Conservation (phyloP, 2,797 vertebrate genomes). For the Antennarius maculatus region DNA sequence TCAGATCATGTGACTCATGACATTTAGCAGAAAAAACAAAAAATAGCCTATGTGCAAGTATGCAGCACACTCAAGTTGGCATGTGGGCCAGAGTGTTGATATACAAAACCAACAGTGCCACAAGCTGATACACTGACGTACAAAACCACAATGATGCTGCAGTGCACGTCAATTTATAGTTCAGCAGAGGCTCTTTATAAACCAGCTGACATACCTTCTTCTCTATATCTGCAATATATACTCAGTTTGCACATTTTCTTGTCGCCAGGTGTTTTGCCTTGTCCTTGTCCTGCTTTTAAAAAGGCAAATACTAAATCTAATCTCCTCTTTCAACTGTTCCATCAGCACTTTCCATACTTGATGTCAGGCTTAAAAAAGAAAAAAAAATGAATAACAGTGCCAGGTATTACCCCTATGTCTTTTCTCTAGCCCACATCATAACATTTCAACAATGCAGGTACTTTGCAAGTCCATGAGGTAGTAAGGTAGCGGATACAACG, state of each 20-base stretch:
- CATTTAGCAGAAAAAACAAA: conserved; percentile 21
- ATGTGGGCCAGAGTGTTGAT: conserved; percentile 10
- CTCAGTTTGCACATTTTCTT: conserved; percentile 19
- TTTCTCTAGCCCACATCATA: neutral
- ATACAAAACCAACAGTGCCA: neutral
- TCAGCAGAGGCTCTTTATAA: conserved; percentile 2
- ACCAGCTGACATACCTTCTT: conserved; percentile 3
- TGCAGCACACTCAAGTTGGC: neutral
- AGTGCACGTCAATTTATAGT: neutral
- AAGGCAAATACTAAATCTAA: conserved; percentile 32
- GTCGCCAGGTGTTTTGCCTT: conserved; percentile 38
- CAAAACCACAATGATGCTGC: conserved; percentile 35
- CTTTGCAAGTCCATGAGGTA: conserved; percentile 12
- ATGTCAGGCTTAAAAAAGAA: conserved; percentile 56
- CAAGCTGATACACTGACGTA: conserved; percentile 17
- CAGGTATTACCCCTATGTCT: conserved; percentile 31
- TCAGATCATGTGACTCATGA: conserved; percentile 19
- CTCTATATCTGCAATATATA: conserved; percentile 5
- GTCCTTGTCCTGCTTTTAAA: conserved; percentile 26
- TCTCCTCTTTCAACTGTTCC: conserved; percentile 36
- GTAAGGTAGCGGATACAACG: neutral
- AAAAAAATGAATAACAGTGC: conserved; percentile 49
- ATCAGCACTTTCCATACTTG: conserved; percentile 66
- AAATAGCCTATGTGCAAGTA: conserved; percentile 34
- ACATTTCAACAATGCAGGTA: conserved; percentile 27